Evolutionary conservation across 53 echinoderm and acorn worm genomes (phyloP).

Genomic region (Apostichopus leukothele): DNA sequence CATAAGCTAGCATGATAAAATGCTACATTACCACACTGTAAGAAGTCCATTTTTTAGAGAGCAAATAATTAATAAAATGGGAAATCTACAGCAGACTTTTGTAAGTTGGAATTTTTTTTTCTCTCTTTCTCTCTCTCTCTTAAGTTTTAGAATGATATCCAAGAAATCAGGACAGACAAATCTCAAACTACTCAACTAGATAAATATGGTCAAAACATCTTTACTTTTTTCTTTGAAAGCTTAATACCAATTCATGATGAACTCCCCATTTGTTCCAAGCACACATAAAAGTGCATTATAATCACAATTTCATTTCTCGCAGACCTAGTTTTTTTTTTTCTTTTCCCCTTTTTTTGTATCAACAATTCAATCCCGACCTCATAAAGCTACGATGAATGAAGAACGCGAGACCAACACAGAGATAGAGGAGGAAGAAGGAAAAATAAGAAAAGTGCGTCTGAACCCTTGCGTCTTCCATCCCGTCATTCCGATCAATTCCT

Average conservation of each 20-base stretch:
- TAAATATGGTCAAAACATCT: slow-evolving; percentile 40
- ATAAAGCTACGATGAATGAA: slow-evolving; percentile 33
- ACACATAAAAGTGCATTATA: slow-evolving; percentile 45
- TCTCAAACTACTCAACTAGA: slow-evolving; percentile 2
- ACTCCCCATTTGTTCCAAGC: slow-evolving; percentile 24
- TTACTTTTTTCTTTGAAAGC: background rate
- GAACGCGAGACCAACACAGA: background rate
- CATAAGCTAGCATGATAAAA: too few species aligned
- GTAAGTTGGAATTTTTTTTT: too few species aligned
- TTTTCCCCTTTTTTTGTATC: background rate
- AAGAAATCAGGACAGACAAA: background rate
- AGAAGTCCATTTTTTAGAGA: too few species aligned
- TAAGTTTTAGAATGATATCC: too few species aligned
- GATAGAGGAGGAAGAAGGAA: background rate
- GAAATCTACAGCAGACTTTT: too few species aligned
- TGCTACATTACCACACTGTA: too few species aligned
- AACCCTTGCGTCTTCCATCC: slow-evolving; percentile 26
- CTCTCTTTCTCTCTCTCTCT: too few species aligned
- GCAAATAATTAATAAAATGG: too few species aligned
- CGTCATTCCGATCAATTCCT: slow-evolving; percentile 10
- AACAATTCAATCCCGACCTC: slow-evolving; percentile 34
- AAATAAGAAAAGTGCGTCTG: slow-evolving; percentile 21
- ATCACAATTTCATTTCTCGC: slow-evolving; percentile 34
- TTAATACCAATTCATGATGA: slow-evolving; percentile 12
- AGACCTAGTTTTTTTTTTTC: slow-evolving; percentile 16